A percentile compares a stretch with the other conserved stretches of the same genome.
phyloP scores from a whole-genome alignment of 1,140 invertebrate species.

The Oedothorax gibbosus region DNA sequence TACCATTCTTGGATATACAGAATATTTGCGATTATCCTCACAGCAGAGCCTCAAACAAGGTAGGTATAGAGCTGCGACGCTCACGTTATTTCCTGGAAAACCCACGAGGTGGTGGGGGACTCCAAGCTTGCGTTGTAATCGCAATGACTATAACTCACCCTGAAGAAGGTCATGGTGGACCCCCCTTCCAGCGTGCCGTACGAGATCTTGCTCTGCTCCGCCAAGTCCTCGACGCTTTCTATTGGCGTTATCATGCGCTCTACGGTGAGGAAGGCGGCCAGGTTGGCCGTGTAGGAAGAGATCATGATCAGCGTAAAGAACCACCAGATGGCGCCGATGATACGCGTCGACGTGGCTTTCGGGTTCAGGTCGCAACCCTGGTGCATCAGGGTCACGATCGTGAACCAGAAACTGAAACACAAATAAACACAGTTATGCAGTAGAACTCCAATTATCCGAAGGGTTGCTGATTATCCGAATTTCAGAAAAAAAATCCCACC shows the following conservation, averaged over 20 bases:
- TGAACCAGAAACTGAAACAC: constrained; percentile 69
- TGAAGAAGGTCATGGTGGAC: constrained; percentile 95
- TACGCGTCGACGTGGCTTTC: constrained; percentile 91
- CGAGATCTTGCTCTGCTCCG: constrained; percentile 91
- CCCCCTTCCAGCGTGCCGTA: constrained; percentile 94
- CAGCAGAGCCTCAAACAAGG: too few species aligned
- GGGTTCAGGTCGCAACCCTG: constrained; percentile 71
- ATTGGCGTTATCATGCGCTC: constrained; percentile 97
- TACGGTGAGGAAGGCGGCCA: constrained; percentile 96
- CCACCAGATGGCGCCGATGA: constrained; percentile 98
- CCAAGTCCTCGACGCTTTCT: constrained; percentile 94
- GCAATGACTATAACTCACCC: constrained; percentile 76
- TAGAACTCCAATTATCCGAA: too few species aligned
- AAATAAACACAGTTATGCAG: not conserved
- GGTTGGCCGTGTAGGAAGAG: constrained; percentile 98
- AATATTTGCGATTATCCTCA: too few species aligned
- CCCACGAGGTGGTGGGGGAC: too few species aligned
- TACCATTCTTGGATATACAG: too few species aligned
- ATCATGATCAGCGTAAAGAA: constrained; percentile 99
- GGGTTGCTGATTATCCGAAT: too few species aligned
- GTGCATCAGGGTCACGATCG: constrained; percentile 71
- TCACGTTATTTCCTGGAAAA: too few species aligned
- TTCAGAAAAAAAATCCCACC: too few species aligned
- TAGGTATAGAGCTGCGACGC: too few species aligned
- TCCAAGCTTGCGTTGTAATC: not conserved